Evolutionary conservation across 2,113 vertebrate genomes (phyloP), one percentile per base, ranked within the genome.

Genomic region (Balaeniceps rex): DNA sequence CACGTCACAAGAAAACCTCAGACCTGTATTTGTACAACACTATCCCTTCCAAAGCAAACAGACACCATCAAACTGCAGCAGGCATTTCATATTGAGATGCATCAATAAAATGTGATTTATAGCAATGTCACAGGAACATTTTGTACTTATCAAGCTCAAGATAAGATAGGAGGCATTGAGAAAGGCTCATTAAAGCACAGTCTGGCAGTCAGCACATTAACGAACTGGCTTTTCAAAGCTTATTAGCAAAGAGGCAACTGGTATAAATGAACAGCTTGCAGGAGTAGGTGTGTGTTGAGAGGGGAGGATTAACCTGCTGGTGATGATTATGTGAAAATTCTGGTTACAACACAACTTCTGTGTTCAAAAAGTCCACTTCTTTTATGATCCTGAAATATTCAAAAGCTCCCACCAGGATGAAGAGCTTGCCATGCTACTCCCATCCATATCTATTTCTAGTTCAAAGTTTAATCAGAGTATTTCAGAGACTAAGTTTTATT

Each of bases 91-190:
- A 55, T 42, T 60, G 66, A 72, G 90, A 40, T 22, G 14, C 81
- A 70, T 61, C 95, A 89, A 96, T 94, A 94, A 96, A 91, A 91
- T 11, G 85, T 69, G 90, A 89, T 96, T 89, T 93, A 90, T 71
- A 78, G 92, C 92, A 28, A 55, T 57, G 91, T 36, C 79, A 38
- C 91, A 34, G 54, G 83, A 92, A 87, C 94, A 29, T 93, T 94
- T 28, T 36, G 79, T 34, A 29, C 91, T 97, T 97, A 94, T 97
- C 84, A 9, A 14, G 38, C 60, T 51, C 11, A 10, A 86, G 96
- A 97, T 97, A 96, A 97, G 96, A 94, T 82, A 95, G 84, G 66
- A 64, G 49, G 70, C 81, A 63, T 49, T 75, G 95, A 90, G 96
- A 96, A 94, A 70, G 85, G 91, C 94, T 96, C 87, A 51, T 90